phyloP scores from a whole-genome alignment of 2,888 invertebrate genomes.

The Tanytarsus gracilentus region DNA sequence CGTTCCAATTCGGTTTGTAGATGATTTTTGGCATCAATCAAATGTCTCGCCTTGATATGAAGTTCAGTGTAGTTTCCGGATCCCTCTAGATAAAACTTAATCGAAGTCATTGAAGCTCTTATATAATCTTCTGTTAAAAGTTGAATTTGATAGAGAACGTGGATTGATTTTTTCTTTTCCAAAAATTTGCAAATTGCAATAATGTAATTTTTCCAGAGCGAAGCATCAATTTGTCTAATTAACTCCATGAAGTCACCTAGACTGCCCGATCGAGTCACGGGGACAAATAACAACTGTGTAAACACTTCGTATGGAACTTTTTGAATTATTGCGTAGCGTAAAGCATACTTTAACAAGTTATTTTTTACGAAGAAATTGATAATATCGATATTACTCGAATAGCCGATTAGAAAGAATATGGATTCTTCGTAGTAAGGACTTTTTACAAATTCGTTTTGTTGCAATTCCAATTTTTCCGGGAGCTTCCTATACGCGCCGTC shows the following conservation, averaged over 20 bases:
- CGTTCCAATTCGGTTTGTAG: constrained; percentile 53
- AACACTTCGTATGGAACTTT: constrained; percentile 60
- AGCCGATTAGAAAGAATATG: constrained; percentile 68
- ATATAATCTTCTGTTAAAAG: constrained; percentile 62
- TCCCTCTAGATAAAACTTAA: constrained; percentile 60
- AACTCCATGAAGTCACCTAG: constrained; percentile 52
- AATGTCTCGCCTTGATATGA: constrained; percentile 45
- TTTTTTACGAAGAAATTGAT: constrained; percentile 69
- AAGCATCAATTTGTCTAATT: constrained; percentile 58
- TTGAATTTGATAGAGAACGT: constrained; percentile 67
- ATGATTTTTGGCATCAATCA: constrained; percentile 54
- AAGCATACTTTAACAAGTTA: constrained; percentile 57
- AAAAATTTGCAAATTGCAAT: constrained; percentile 61
- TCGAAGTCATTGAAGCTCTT: constrained; percentile 71
- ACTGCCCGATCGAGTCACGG: constrained; percentile 56
- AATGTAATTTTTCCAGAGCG: constrained; percentile 62
- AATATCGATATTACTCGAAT: constrained; percentile 65
- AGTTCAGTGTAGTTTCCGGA: constrained; percentile 50
- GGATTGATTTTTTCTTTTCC: constrained; percentile 56
- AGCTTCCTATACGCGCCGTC: constrained; percentile 30
- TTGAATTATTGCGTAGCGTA: constrained; percentile 61
- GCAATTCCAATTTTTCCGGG: neutral
- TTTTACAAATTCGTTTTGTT: neutral
- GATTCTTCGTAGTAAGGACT: constrained; percentile 63
- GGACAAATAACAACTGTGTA: constrained; percentile 60